Base-by-base conservation (phyloP, 2,797 vertebrate species). In the Rhinogobio ventralis region DNA sequence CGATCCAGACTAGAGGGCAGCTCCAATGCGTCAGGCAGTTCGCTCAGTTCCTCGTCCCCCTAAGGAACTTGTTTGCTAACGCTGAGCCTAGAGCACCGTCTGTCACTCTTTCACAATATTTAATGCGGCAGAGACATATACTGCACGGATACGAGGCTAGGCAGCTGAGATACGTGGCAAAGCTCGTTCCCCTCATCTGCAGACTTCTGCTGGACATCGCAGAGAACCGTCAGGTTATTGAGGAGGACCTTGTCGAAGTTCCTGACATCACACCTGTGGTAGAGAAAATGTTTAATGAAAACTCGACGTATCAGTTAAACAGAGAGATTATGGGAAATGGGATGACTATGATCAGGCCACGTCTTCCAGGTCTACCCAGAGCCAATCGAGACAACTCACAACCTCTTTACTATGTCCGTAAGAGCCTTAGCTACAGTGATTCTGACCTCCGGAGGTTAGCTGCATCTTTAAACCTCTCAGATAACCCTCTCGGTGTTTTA, bases 1-100 rank as follows among this genome's bases (percentile, higher is more conserved):
- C 98, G 57, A 96, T 99, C 91, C 98, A 99, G 90, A 99, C 97
- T 2, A 93, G 97, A 86, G 95, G 97, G 81, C 98, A 99, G 93
- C 91, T 99, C 23, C 87, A 95, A 6, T 99, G 97, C 7, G 93
- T 99, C 55, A 94, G 96, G 73, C 93, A 98, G 51, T 99, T 99
- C 87, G 96, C 96, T 10, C 96, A 97, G 91, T 99, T 99, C 89
- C 94, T 99, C 72, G 90, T 92, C 51, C 97, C 98, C 0, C 90
- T 99, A 79, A 95, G 96, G 85, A 98, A 94, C 0, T 94, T 99
- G 3, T 99, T 99, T 82, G 95, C 97, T 0, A 95, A 95, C 49
- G 96, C 96, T 0, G 95, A 95, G 81, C 97, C 97, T 36, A 92
- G 86, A 89, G 94, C 92, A 1, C 95, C 94, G 13, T 92, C 95